These are phyloP conservation scores for Dipodomys stephensi DNA, from an alignment of 2,113 vertebrate species.

Conservation along the genomic window DNA sequence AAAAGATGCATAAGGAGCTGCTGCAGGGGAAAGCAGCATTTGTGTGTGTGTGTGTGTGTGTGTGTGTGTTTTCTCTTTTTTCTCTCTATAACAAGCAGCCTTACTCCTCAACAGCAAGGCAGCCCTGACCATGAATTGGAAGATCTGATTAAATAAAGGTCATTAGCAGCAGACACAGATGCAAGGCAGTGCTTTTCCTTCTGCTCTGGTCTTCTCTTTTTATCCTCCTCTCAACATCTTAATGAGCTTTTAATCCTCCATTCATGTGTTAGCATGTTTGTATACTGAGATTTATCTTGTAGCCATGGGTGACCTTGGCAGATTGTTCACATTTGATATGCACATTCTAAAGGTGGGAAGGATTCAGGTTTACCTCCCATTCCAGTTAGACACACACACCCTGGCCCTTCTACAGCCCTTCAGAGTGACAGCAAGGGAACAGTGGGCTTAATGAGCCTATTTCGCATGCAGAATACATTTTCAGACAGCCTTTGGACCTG, in stretches of 20 bases:
- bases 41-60: background rate
- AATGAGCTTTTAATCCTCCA: constrained; percentile 32
- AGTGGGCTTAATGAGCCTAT: constrained; percentile 19
- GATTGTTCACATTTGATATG: background rate
- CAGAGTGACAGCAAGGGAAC: constrained; percentile 10
- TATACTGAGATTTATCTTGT: constrained; percentile 12
- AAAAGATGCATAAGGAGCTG: background rate
- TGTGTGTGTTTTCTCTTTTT: too few relatives aligned
- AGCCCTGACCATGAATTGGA: background rate
- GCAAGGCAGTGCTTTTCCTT: constrained; percentile 1
- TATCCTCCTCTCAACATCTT: background rate
- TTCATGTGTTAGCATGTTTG: constrained; percentile 28
- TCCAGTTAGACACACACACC: background rate
- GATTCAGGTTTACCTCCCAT: background rate
- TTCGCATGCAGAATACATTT: constrained; percentile 35
- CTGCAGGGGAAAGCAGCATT: background rate
- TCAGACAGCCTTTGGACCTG: constrained; percentile 1
- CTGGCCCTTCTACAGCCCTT: background rate
- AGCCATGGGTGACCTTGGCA: constrained; percentile 5
- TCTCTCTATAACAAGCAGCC: background rate
- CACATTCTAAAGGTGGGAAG: background rate
- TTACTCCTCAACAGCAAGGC: background rate
- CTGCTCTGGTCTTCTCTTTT: background rate
- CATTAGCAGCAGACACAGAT: background rate
- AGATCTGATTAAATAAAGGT: constrained; percentile 19